phyloP scores from a whole-genome alignment of 2,797 vertebrate genomes.

The Pelobates cultripes region DNA sequence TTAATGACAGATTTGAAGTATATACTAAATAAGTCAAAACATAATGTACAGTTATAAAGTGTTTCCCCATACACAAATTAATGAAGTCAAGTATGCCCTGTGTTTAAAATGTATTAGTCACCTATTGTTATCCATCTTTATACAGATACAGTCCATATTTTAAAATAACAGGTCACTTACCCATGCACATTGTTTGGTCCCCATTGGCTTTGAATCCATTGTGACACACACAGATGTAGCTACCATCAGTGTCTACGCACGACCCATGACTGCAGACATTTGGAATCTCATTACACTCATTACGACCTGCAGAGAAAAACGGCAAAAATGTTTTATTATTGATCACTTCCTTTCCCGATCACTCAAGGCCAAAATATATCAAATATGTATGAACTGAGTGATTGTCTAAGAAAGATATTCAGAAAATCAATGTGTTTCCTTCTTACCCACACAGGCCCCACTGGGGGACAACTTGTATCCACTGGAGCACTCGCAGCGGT shows the following conservation, averaged over 20 bases:
- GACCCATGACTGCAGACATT: constrained; percentile 90
- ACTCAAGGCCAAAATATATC: too few relatives aligned
- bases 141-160: background rate
- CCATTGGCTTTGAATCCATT: constrained; percentile 87
- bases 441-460: constrained; percentile 89
- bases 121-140: too few relatives aligned
- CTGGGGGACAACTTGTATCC: constrained; percentile 89
- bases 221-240: constrained; percentile 89
- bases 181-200: constrained; percentile 92
- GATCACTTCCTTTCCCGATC: background rate
- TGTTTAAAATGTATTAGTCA: too few relatives aligned
- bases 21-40: too few relatives aligned
- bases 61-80: too few relatives aligned
- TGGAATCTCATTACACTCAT: constrained; percentile 90
- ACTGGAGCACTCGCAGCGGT: constrained; percentile 85
- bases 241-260: constrained; percentile 88
- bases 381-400: too few relatives aligned
- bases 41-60: too few relatives aligned
- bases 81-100: too few relatives aligned
- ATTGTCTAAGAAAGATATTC: background rate
- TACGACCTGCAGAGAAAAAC: constrained; percentile 74
- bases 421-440: background rate
- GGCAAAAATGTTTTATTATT: background rate
- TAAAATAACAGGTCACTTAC: constrained; percentile 65
- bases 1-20: background rate